phyloP scores from a whole-genome alignment of 2,113 vertebrate species.

The Corythaeola cristata region DNA sequence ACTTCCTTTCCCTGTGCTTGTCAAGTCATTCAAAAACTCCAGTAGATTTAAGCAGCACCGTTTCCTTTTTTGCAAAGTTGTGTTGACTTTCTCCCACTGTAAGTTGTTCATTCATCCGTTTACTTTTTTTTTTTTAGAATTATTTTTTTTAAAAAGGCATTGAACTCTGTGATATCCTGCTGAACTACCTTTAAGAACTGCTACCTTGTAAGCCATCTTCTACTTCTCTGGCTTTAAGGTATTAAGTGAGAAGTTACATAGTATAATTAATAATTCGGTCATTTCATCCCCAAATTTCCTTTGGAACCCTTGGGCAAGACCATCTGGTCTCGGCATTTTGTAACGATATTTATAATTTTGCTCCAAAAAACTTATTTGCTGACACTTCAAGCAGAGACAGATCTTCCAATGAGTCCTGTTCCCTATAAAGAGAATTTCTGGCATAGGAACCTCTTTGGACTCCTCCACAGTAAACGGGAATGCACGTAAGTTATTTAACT shows the following conservation, averaged over 20 bases:
- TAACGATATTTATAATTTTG: slow-evolving; percentile 5
- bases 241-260: background rate
- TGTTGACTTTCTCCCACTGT: background rate
- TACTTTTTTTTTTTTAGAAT: background rate
- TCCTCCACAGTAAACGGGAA: background rate
- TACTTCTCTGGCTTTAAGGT: background rate
- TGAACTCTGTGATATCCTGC: background rate
- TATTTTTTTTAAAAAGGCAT: background rate
- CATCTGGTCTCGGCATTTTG: slow-evolving; percentile 26
- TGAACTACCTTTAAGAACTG: slow-evolving; percentile 11
- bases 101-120: background rate
- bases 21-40: background rate
- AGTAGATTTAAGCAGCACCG: background rate
- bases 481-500: background rate
- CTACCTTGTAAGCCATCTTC: background rate
- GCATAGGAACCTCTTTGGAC: background rate
- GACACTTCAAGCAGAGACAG: background rate
- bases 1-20: background rate
- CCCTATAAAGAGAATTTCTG: background rate
- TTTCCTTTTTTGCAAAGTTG: background rate
- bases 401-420: background rate
- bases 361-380: slow-evolving; percentile 11
- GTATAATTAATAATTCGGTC: background rate
- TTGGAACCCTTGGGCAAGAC: background rate
- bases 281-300: background rate